Conservation (phyloP, 2,113 vertebrate genomes). For the Scalopus aquaticus region DNA sequence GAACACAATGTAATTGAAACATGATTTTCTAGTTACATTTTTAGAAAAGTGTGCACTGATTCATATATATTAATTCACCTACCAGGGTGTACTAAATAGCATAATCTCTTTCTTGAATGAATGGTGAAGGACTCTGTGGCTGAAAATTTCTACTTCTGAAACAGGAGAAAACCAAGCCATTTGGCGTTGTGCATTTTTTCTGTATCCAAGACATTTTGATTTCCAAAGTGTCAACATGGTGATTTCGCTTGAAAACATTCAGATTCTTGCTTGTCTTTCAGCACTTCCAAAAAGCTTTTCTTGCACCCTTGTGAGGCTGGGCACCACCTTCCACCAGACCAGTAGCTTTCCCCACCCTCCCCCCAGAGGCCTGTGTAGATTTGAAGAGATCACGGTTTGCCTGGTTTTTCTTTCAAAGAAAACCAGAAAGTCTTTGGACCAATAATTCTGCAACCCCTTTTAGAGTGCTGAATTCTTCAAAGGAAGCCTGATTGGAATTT, state of each 20-base stretch:
- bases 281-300: background rate
- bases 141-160: background rate
- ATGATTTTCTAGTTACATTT: background rate
- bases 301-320: too few species aligned
- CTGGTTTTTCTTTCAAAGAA: conserved; percentile 55
- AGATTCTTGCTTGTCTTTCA: background rate
- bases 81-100: background rate
- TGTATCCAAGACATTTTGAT: background rate
- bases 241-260: conserved; percentile 24
- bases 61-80: background rate
- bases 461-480: background rate
- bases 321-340: background rate
- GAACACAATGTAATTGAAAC: conserved; percentile 48
- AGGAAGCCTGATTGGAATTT: background rate
- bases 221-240: conserved; percentile 22
- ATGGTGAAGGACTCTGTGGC: background rate
- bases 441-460: background rate
- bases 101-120: background rate
- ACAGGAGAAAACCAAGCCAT: background rate
- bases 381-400: background rate
- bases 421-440: background rate
- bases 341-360: background rate
- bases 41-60: conserved; percentile 44
- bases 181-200: background rate
- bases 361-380: background rate